Percentiles rank a stretch among this genome's conserved stretches.
Conservation (phyloP, 1,140 invertebrate species). For the Papilio polytes region DNA sequence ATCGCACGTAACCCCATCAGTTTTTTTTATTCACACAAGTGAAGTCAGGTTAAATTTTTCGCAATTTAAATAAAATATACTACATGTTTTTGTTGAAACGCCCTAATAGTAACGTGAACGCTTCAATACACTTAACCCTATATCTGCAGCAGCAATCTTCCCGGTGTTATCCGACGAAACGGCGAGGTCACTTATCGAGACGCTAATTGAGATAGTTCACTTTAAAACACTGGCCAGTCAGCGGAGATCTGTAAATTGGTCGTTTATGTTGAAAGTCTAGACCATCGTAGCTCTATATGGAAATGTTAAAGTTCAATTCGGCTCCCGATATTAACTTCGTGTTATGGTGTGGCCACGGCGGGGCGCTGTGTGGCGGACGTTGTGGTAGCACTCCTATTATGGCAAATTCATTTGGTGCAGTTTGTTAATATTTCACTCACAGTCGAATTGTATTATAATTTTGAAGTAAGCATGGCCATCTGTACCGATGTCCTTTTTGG, state of each 20-base stretch:
- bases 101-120: constrained; percentile 44
- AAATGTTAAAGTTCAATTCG: constrained; percentile 76
- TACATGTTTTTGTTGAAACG: background rate
- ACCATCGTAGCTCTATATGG: constrained; percentile 67
- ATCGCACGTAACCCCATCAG: too few relatives aligned
- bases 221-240: constrained; percentile 72
- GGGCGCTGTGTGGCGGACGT: constrained; percentile 60
- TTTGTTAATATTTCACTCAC: constrained; percentile 42
- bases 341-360: constrained; percentile 63
- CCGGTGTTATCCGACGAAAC: constrained; percentile 72
- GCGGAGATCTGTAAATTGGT: constrained; percentile 76
- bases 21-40: background rate
- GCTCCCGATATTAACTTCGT: constrained; percentile 75
- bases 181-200: constrained; percentile 77
- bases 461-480: constrained; percentile 20
- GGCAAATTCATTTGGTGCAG: constrained; percentile 41
- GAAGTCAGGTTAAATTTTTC: background rate
- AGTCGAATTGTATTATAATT: constrained; percentile 7
- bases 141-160: constrained; percentile 64
- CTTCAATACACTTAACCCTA: constrained; percentile 71
- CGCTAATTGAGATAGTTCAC: constrained; percentile 82
- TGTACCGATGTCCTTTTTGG: background rate
- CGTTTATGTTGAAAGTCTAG: constrained; percentile 81
- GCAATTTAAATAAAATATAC: background rate
- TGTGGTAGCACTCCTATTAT: constrained; percentile 47